These are phyloP conservation scores for Drosophila picticornis DNA, from an alignment of 2,888 invertebrate species.

Conservation along the genomic window DNA sequence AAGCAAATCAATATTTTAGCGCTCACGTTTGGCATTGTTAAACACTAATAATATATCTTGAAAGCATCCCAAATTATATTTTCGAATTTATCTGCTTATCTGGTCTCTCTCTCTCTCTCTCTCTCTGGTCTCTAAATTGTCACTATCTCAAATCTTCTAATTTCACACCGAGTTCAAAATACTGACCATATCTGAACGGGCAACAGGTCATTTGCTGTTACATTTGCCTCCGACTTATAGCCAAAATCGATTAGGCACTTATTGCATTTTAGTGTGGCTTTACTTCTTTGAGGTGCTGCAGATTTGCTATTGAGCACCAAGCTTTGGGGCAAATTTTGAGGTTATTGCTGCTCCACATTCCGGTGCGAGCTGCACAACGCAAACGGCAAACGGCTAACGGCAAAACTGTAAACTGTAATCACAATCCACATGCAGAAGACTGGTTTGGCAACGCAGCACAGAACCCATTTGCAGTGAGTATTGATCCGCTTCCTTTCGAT, in stretches of 20 bases:
- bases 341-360: neutral
- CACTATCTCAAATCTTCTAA: neutral
- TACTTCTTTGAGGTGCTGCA: conserved; percentile 11
- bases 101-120: neutral
- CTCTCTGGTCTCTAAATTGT: neutral
- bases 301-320: neutral
- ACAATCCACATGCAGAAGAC: neutral
- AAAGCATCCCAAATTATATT: no score
- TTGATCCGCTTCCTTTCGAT: conserved; percentile 24
- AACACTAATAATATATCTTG: neutral
- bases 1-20: neutral
- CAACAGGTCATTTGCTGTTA: conserved; percentile 12
- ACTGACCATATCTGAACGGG: neutral
- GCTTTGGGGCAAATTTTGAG: conserved; percentile 1
- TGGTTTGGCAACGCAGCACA: neutral
- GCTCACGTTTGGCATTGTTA: neutral
- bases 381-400: neutral
- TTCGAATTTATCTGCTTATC: neutral
- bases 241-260: conserved; percentile 15
- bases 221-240: neutral
- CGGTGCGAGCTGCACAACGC: neutral
- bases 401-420: conserved; percentile 3
- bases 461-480: conserved; percentile 19
- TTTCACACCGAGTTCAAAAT: neutral
- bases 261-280: conserved; percentile 22